Conservation (phyloP, 2,113 vertebrate species). For the Ia io region DNA sequence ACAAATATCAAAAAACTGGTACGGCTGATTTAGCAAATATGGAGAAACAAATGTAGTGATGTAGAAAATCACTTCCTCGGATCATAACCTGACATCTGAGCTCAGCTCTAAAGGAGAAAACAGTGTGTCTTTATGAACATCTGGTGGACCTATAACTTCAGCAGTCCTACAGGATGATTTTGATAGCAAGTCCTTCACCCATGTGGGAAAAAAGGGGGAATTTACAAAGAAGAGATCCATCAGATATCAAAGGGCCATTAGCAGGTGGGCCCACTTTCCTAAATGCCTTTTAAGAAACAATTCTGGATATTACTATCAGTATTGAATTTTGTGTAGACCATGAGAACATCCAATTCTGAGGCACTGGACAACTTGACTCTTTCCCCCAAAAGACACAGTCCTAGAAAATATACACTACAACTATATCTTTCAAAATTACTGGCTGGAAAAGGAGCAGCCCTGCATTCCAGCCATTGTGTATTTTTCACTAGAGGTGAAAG, state of each 20-base stretch:
- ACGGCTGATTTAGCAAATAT: constrained; percentile 84
- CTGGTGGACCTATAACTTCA: background rate
- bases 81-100: background rate
- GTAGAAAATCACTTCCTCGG: background rate
- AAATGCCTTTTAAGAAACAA: background rate
- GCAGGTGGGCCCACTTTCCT: background rate
- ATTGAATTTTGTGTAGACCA: background rate
- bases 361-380: background rate
- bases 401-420: background rate
- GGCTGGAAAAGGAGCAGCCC: background rate
- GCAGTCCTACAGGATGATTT: background rate
- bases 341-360: background rate
- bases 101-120: background rate
- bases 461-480: background rate
- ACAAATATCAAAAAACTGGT: constrained; percentile 85
- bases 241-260: background rate
- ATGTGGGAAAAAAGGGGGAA: background rate
- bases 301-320: background rate
- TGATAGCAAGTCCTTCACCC: background rate
- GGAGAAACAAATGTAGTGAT: constrained; percentile 81
- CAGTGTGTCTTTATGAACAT: background rate
- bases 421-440: background rate
- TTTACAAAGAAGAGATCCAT: background rate
- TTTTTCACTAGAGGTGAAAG: background rate
- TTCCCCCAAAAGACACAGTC: background rate